Conservation (phyloP, 2,888 invertebrate genomes). For the Phyllotreta cruciferae region DNA sequence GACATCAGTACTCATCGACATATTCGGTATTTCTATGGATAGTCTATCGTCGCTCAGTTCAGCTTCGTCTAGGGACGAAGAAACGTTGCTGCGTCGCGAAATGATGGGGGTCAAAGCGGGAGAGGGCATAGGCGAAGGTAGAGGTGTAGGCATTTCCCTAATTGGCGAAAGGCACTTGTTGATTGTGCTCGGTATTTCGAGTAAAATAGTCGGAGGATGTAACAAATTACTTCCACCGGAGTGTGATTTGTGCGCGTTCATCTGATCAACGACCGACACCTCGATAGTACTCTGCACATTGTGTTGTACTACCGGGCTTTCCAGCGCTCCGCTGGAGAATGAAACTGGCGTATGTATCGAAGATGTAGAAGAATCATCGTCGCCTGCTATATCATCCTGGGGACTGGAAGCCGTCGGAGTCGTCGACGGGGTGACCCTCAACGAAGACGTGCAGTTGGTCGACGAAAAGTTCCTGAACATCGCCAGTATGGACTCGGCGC, state of each 20-base stretch:
- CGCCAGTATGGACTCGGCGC: slow-evolving; percentile 80
- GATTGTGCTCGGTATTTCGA: slow-evolving; percentile 77
- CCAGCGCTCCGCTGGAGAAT: slow-evolving; percentile 65
- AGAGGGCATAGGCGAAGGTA: slow-evolving; percentile 76
- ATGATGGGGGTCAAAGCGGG: slow-evolving; percentile 72
- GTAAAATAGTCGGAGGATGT: slow-evolving; percentile 76
- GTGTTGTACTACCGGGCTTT: slow-evolving; percentile 66
- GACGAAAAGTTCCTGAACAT: slow-evolving; percentile 80
- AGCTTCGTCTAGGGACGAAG: slow-evolving; percentile 62
- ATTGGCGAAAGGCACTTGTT: slow-evolving; percentile 83
- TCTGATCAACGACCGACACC: slow-evolving; percentile 71
- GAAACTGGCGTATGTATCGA: slow-evolving; percentile 70
- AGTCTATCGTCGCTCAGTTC: slow-evolving; percentile 62
- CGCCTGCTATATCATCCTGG: slow-evolving; percentile 74
- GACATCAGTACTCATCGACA: slow-evolving; percentile 56
- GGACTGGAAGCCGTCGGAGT: slow-evolving; percentile 78
- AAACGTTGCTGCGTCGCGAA: slow-evolving; percentile 60
- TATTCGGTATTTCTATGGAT: slow-evolving; percentile 59
- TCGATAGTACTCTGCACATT: slow-evolving; percentile 57
- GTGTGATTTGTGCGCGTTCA: slow-evolving; percentile 70
- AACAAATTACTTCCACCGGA: slow-evolving; percentile 67
- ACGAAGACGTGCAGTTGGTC: slow-evolving; percentile 68
- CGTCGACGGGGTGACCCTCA: slow-evolving; percentile 71
- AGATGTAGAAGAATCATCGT: slow-evolving; percentile 75
- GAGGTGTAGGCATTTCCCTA: slow-evolving; percentile 77